Percentiles rank a stretch among this genome's conserved stretches.
phyloP scores from a whole-genome alignment of 1,140 invertebrate genomes.

The Alviniconcha marisindica region DNA sequence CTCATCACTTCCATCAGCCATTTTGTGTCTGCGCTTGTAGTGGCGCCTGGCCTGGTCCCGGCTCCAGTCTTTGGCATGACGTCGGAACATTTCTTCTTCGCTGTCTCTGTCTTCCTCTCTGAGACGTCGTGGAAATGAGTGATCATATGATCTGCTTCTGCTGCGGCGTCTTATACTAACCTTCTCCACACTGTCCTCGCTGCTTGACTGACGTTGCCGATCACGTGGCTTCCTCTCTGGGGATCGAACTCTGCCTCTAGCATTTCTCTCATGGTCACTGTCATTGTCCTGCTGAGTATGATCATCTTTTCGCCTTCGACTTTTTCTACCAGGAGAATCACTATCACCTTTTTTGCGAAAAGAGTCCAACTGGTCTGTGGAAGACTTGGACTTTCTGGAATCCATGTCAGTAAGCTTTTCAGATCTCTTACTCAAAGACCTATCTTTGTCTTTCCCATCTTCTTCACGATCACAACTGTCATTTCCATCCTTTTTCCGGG shows the following conservation, averaged over 20 bases:
- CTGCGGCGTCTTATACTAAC: neutral
- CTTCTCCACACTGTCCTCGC: constrained; percentile 14
- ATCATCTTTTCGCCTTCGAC: neutral
- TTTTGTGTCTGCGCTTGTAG: constrained; percentile 18
- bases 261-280: neutral
- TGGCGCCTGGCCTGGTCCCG: constrained; percentile 4
- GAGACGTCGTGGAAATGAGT: neutral
- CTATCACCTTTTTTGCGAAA: neutral
- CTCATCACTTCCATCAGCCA: constrained; percentile 11
- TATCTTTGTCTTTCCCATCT: neutral
- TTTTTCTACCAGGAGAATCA: neutral
- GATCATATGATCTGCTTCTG: constrained; percentile 20
- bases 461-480: neutral
- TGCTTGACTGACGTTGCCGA: constrained; percentile 1
- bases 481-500: neutral
- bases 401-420: neutral
- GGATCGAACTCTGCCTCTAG: neutral
- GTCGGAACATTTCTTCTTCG: constrained; percentile 20
- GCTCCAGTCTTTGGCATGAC: constrained; percentile 23
- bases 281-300: neutral
- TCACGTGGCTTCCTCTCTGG: neutral
- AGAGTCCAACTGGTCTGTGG: neutral
- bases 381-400: neutral
- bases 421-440: neutral
- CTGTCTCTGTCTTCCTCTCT: constrained; percentile 11